These are phyloP conservation scores for Morphnarchus princeps DNA, from an alignment of 2,113 vertebrate species.

Conservation along the genomic window DNA sequence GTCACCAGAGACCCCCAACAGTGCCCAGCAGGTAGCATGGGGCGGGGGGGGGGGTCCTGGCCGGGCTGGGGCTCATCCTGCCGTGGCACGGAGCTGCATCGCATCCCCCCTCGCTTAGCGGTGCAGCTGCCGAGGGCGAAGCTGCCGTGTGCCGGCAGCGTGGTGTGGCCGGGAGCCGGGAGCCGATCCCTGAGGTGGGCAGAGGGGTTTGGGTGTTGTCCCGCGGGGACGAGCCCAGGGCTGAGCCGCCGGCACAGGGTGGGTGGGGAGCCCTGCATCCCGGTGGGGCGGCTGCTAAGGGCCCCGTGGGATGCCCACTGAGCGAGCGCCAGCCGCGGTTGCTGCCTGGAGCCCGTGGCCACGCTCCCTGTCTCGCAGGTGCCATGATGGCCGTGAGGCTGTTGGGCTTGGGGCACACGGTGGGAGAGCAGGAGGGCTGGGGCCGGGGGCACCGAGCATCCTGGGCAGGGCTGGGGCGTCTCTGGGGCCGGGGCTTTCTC, in stretches of 20 bases:
- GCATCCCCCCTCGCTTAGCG: background rate
- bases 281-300: accelerated
- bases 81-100: background rate
- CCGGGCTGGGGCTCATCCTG: background rate
- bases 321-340: accelerated
- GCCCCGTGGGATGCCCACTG: too few relatives aligned
- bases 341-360: accelerated
- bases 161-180: background rate
- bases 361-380: accelerated
- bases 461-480: accelerated
- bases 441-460: accelerated
- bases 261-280: background rate
- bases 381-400: accelerated
- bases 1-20: background rate
- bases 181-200: background rate
- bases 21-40: background rate
- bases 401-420: accelerated
- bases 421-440: background rate
- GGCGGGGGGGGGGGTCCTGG: accelerated
- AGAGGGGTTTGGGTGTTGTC: background rate
- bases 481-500: too few relatives aligned
- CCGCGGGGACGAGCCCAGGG: background rate
- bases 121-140: background rate
- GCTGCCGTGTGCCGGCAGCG: accelerated
- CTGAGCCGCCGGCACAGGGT: background rate